phyloP scores from a whole-genome alignment of 2,888 invertebrate species.

The Lysandra bellargus region DNA sequence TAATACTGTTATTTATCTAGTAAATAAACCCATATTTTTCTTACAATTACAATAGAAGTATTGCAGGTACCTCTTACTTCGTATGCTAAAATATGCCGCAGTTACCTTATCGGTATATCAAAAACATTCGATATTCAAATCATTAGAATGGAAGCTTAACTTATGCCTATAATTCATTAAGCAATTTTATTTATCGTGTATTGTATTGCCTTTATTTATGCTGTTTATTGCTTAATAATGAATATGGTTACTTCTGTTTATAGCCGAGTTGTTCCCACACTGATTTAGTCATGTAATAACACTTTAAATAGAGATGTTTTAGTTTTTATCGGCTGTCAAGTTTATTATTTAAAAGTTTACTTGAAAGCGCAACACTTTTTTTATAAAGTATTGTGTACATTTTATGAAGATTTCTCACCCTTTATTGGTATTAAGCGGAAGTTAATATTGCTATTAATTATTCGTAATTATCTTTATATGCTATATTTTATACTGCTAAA shows the following conservation, averaged over 20 bases:
- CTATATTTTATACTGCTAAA: too few relatives aligned
- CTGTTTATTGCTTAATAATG: conserved; percentile 17
- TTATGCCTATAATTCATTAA: conserved; percentile 28
- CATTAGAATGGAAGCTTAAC: conserved; percentile 25
- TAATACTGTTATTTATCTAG: not conserved
- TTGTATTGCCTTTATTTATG: conserved; percentile 27
- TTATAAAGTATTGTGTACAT: not conserved
- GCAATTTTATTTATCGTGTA: conserved; percentile 28
- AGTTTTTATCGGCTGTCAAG: conserved; percentile 2
- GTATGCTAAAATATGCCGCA: conserved; percentile 2
- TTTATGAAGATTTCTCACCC: not conserved
- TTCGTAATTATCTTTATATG: too few relatives aligned
- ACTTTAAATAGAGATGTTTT: conserved; percentile 6
- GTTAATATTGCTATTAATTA: too few relatives aligned
- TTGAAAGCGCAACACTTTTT: not conserved
- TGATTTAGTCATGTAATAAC: conserved; percentile 17
- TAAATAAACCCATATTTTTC: not conserved
- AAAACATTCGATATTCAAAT: conserved; percentile 28
- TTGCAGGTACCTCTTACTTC: not conserved
- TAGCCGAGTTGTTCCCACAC: conserved; percentile 6
- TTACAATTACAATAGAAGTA: not conserved
- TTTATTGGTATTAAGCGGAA: not conserved
- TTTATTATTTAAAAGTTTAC: not conserved
- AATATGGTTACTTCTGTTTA: conserved; percentile 14
- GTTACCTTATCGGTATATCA: conserved; percentile 16